These are phyloP conservation scores for Cynocephalus volans DNA, from an alignment of 2,113 vertebrate genomes.

Conservation along the genomic window DNA sequence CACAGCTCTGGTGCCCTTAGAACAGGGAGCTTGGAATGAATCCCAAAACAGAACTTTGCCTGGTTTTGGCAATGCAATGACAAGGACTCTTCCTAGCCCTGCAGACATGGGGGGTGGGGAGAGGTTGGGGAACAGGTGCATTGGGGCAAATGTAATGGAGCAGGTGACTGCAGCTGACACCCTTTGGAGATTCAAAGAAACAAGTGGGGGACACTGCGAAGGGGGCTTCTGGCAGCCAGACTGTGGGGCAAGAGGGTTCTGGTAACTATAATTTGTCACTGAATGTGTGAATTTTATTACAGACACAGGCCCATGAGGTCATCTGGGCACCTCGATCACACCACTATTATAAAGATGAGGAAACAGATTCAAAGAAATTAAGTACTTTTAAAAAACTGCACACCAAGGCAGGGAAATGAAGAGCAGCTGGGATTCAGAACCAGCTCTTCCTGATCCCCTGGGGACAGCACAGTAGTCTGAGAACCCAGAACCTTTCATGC, in stretches of 20 bases:
- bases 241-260: rapidly evolving
- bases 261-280: background rate
- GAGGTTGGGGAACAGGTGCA: background rate
- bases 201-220: background rate
- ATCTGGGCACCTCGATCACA: background rate
- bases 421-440: background rate
- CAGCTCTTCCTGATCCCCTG: background rate
- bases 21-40: background rate
- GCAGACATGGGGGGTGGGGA: background rate
- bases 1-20: too few relatives aligned
- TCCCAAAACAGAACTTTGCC: background rate
- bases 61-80: background rate
- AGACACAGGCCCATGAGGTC: background rate
- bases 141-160: background rate
- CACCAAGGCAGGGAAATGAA: background rate
- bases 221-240: background rate
- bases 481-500: background rate
- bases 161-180: background rate
- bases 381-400: background rate
- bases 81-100: background rate
- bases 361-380: background rate
- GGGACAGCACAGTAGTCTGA: rapidly evolving
- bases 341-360: background rate
- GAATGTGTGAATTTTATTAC: background rate
- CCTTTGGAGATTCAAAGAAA: background rate